Conservation (phyloP, 2,797 vertebrate species). For the Picus viridis region DNA sequence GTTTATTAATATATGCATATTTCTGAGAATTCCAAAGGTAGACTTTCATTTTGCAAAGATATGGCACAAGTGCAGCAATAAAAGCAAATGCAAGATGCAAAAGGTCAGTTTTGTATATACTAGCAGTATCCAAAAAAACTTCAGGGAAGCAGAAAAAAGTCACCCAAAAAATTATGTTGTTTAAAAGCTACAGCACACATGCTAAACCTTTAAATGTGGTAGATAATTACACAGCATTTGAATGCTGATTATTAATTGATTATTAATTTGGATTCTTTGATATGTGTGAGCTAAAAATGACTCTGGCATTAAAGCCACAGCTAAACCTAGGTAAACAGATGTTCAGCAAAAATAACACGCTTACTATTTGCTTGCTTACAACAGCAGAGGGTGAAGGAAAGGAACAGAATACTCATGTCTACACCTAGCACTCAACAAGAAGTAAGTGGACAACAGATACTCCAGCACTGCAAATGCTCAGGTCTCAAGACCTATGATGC, state of each 20-base stretch:
- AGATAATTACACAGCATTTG: conserved; percentile 31
- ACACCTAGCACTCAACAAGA: background rate
- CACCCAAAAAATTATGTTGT: background rate
- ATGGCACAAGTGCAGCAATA: background rate
- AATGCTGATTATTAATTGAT: conserved; percentile 43
- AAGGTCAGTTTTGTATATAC: background rate
- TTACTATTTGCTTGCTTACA: background rate
- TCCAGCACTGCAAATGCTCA: background rate
- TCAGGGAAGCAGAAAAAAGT: background rate
- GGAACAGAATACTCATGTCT: background rate
- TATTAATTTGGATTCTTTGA: conserved; percentile 41
- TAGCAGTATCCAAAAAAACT: background rate
- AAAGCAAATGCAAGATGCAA: background rate
- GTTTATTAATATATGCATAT: background rate
- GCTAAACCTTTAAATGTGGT: conserved; percentile 4
- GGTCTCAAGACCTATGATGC: accelerated
- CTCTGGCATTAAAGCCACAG: conserved; percentile 38
- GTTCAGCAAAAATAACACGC: background rate
- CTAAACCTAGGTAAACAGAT: conserved; percentile 1
- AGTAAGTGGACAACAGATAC: background rate
- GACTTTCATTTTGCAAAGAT: background rate
- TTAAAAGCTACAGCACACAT: background rate
- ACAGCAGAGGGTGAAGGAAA: background rate
- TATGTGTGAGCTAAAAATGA: conserved; percentile 20
- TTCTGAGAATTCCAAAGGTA: background rate